Conservation (phyloP, 2,113 vertebrate species). For the Struthidea cinerea region DNA sequence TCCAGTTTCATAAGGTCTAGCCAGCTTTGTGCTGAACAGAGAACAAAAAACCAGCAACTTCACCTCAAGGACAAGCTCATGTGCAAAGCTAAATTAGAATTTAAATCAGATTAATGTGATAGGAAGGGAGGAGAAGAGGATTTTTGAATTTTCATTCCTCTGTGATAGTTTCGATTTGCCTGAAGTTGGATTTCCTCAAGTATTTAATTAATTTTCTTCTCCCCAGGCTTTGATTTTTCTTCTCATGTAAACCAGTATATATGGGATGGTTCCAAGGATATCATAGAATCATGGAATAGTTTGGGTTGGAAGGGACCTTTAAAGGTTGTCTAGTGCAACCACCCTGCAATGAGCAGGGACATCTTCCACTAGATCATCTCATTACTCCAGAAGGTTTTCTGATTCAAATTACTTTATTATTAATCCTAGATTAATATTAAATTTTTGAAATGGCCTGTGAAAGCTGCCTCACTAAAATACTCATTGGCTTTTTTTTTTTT, state of each 20-base stretch:
- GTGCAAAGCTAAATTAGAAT: not conserved
- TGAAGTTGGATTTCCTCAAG: conserved; percentile 10
- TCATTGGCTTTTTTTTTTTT: not conserved
- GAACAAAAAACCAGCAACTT: not conserved
- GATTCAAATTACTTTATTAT: not conserved
- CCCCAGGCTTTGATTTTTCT: not conserved
- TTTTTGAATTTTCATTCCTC: not conserved
- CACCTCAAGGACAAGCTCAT: not conserved
- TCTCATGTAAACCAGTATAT: not conserved
- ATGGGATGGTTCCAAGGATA: not conserved
- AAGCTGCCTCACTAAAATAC: not conserved
- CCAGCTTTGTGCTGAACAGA: not conserved
- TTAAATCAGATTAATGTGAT: not conserved
- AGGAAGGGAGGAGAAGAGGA: not conserved
- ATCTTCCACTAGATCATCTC: not conserved
- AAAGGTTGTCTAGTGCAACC: not conserved
- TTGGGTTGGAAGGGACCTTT: not conserved
- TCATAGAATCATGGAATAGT: not conserved
- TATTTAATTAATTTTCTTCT: conserved; percentile 36
- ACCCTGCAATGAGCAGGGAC: not conserved
- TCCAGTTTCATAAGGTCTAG: not conserved
- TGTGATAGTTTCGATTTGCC: not conserved
- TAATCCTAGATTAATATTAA: not conserved
- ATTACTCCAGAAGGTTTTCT: not conserved
- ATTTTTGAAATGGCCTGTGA: not conserved